Evolutionary conservation across 2,113 vertebrate species (phyloP).

Genomic region (Puffinus mauretanicus): DNA sequence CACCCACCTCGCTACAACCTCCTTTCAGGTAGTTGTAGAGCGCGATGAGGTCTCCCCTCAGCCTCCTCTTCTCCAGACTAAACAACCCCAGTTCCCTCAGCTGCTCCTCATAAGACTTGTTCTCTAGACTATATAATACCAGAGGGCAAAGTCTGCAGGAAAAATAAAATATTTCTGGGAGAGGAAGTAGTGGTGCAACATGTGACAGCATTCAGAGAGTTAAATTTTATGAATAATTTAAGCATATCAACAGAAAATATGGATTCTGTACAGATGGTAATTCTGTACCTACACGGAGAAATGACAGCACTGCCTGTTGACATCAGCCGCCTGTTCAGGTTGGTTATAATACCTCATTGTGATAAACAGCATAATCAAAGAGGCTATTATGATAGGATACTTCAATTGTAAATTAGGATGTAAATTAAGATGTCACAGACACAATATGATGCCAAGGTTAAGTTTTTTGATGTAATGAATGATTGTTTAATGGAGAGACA

Average conservation of each 20-base stretch:
- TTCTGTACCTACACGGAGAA: background rate
- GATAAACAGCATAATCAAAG: slow-evolving; percentile 26
- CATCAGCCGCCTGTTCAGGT: background rate
- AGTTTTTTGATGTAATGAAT: slow-evolving; percentile 27
- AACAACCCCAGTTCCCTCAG: background rate
- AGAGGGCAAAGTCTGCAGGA: background rate
- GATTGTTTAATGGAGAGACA: background rate
- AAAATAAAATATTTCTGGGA: background rate
- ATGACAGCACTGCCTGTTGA: background rate
- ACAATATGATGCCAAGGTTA: slow-evolving; percentile 39
- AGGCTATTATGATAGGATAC: background rate
- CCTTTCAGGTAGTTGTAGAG: background rate
- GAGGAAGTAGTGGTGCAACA: background rate
- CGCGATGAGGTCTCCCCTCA: background rate
- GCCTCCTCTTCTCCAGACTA: background rate
- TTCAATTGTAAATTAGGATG: slow-evolving; percentile 25
- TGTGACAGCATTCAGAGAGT: background rate
- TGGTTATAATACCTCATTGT: slow-evolving; percentile 8
- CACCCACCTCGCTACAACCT: rapidly evolving
- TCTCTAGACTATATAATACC: background rate
- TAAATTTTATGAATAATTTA: background rate
- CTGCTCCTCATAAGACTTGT: background rate
- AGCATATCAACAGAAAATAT: background rate
- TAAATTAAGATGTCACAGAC: slow-evolving; percentile 30
- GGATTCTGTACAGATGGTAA: background rate